A percentile compares a stretch with the other conserved stretches of the same genome.
phyloP scores from a whole-genome alignment of 2,113 vertebrate species.

The Malaclemys terrapin region DNA sequence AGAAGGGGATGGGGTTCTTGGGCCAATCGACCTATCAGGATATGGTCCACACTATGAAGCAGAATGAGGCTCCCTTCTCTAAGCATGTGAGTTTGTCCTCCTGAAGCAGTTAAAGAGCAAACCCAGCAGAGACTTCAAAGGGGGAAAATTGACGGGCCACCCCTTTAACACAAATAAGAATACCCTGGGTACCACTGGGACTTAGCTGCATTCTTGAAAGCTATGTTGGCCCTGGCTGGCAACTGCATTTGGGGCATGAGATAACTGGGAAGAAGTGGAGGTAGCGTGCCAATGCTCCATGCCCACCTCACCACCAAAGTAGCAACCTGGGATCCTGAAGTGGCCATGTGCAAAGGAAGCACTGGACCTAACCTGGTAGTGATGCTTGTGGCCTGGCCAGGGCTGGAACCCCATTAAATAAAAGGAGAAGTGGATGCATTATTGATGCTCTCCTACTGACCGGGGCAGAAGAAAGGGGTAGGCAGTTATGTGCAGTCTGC shows the following conservation, averaged over 20 bases:
- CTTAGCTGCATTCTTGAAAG: background rate
- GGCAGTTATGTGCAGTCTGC: background rate
- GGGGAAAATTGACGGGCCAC: background rate
- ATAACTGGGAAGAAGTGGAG: background rate
- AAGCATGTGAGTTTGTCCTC: background rate
- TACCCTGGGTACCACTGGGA: background rate
- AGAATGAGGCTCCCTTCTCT: background rate
- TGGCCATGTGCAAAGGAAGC: background rate
- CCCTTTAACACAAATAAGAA: background rate
- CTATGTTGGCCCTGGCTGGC: background rate
- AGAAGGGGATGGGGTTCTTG: background rate
- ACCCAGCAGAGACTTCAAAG: background rate
- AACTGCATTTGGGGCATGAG: background rate
- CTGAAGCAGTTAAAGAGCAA: background rate
- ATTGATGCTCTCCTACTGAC: background rate
- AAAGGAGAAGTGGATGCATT: background rate
- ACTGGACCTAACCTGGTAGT: background rate
- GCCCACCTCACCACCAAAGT: background rate
- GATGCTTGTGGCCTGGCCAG: background rate
- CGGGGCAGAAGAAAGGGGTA: background rate
- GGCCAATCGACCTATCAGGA: background rate
- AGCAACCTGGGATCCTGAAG: accelerated
- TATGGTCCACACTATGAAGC: background rate
- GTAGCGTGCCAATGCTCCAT: background rate
- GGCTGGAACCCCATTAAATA: background rate